A percentile compares a stretch with the other conserved stretches of the same genome.
phyloP scores from a whole-genome alignment of 2,113 vertebrate species.

The Aspiorhynchus laticeps region DNA sequence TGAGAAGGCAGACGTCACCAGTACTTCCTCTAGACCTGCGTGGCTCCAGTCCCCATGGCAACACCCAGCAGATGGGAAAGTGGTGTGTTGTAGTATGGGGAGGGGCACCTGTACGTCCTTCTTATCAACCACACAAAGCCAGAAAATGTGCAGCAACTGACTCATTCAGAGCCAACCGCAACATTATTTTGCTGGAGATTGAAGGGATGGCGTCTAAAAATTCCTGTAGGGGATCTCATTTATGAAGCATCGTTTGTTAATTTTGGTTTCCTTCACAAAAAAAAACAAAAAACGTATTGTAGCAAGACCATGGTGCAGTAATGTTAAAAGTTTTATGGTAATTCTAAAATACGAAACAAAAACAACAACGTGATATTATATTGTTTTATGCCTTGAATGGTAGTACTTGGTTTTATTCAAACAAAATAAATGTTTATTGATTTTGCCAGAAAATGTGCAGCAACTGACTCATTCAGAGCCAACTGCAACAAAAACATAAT shows the following conservation, averaged over 20 bases:
- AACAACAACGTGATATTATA: no score
- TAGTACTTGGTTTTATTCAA: no score
- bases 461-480: slow-evolving; percentile 56
- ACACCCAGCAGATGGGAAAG: slow-evolving; percentile 65
- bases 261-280: no score
- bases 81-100: slow-evolving; percentile 61
- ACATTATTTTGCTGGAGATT: neutral
- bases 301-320: no score
- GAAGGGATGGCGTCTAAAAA: no score
- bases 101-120: slow-evolving; percentile 56
- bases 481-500: neutral
- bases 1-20: slow-evolving; percentile 70
- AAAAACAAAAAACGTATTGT: no score
- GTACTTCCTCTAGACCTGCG: slow-evolving; percentile 69
- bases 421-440: no score
- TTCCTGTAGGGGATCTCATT: no score
- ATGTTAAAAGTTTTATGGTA: no score
- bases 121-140: slow-evolving; percentile 19
- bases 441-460: slow-evolving; percentile 51
- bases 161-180: slow-evolving; percentile 35
- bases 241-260: no score
- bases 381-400: no score
- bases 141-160: slow-evolving; percentile 59
- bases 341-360: no score
- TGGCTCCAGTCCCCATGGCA: slow-evolving; percentile 74